Conservation (phyloP, 2,113 vertebrate genomes). For the Centropristis striata region DNA sequence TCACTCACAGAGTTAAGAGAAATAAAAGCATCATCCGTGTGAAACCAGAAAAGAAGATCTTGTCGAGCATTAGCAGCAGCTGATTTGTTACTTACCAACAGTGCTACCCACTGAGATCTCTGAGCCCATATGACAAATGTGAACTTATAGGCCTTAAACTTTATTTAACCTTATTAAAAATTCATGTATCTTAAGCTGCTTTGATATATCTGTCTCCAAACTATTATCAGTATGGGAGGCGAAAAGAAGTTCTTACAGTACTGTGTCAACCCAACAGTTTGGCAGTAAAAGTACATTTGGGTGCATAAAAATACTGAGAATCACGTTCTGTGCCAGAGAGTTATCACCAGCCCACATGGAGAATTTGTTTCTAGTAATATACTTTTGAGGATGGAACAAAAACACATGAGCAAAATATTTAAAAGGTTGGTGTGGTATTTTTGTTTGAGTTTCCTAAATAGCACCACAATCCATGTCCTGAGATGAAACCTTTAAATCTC, state of each 20-base stretch:
- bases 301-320: constrained; percentile 8
- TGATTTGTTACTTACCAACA: constrained; percentile 31
- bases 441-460: neutral
- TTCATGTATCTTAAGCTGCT: constrained; percentile 37
- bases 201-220: constrained; percentile 19
- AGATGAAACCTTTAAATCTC: neutral
- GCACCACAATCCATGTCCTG: neutral
- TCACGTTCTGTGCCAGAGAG: neutral
- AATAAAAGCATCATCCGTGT: constrained; percentile 22
- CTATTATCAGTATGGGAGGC: neutral
- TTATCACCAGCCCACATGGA: neutral
- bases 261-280: constrained; percentile 18
- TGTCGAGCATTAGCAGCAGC: neutral
- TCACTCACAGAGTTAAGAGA: constrained; percentile 8
- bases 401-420: neutral
- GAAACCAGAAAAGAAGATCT: constrained; percentile 4
- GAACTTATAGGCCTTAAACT: constrained; percentile 29
- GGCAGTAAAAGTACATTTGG: constrained; percentile 25
- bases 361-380: neutral
- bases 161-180: constrained; percentile 41
- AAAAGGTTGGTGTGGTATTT: neutral
- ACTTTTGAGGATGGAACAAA: neutral
- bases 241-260: constrained; percentile 1
- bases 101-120: constrained; percentile 13
- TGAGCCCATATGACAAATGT: constrained; percentile 2